phyloP scores from a whole-genome alignment of 2,113 vertebrate genomes.

The Numenius arquata region DNA sequence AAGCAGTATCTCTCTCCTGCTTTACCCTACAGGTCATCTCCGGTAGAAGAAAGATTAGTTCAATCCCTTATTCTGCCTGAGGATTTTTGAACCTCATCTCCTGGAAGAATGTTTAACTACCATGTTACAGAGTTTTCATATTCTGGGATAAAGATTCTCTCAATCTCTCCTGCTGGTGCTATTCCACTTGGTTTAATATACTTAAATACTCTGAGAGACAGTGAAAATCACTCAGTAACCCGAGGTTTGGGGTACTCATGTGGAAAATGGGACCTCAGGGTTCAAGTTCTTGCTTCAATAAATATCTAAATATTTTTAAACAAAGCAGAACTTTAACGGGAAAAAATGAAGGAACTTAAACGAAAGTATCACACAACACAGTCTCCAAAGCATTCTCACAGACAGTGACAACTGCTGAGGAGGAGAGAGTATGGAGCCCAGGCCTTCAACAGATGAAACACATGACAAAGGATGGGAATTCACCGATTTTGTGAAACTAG shows the following conservation, averaged over 20 bases:
- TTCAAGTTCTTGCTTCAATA: neutral
- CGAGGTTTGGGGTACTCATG: neutral
- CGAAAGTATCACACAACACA: neutral
- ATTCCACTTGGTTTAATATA: conserved; percentile 4
- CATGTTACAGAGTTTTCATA: neutral
- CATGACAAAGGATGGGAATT: neutral
- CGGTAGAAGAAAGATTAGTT: neutral
- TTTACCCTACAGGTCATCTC: neutral
- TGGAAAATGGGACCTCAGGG: neutral
- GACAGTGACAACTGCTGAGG: neutral
- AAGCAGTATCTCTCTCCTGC: neutral
- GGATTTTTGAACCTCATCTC: neutral
- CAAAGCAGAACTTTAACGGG: neutral
- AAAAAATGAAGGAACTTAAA: neutral
- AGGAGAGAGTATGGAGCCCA: neutral
- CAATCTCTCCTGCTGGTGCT: conserved; percentile 10
- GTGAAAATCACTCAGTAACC: neutral
- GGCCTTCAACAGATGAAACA: neutral
- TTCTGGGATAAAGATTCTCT: neutral
- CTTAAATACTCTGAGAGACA: neutral
- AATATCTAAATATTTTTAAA: conserved; percentile 21
- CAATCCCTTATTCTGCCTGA: neutral
- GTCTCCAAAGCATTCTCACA: neutral
- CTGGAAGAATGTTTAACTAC: neutral
- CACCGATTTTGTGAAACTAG: neutral